These are phyloP conservation scores for Ochlodes sylvanus DNA, from an alignment of 2,888 invertebrate genomes.

Conservation along the genomic window DNA sequence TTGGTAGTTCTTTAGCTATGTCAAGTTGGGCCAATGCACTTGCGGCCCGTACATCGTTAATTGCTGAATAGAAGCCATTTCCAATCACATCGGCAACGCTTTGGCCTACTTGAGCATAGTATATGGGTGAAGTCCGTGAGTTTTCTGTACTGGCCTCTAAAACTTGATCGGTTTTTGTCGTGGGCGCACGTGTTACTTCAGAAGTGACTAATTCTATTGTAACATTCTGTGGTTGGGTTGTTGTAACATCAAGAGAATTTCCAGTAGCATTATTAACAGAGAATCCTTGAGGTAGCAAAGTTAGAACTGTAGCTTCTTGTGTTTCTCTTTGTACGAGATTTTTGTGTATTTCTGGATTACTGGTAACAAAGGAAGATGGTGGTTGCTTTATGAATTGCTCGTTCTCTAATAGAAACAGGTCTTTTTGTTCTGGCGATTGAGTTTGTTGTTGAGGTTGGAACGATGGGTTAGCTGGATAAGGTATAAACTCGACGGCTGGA, in stretches of 20 bases:
- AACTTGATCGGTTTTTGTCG: slow-evolving; percentile 65
- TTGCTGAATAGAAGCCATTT: slow-evolving; percentile 82
- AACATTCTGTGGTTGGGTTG: slow-evolving; percentile 59
- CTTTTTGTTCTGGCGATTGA: slow-evolving; percentile 46
- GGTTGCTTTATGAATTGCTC: slow-evolving; percentile 61
- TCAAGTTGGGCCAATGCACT: slow-evolving; percentile 86
- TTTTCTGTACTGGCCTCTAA: slow-evolving; percentile 58
- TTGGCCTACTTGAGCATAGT: slow-evolving; percentile 78
- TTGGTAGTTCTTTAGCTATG: slow-evolving; percentile 71
- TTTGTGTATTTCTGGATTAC: slow-evolving; percentile 53
- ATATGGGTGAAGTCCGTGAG: slow-evolving; percentile 70
- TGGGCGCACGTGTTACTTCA: slow-evolving; percentile 58
- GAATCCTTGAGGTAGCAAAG: slow-evolving; percentile 63
- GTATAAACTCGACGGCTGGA: slow-evolving; percentile 73
- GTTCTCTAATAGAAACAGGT: slow-evolving; percentile 63
- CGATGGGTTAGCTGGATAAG: slow-evolving; percentile 62
- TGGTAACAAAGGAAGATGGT: slow-evolving; percentile 57
- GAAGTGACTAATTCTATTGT: slow-evolving; percentile 57
- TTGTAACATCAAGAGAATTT: slow-evolving; percentile 55
- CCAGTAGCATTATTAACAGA: slow-evolving; percentile 59
- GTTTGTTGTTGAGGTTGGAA: slow-evolving; percentile 49
- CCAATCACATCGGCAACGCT: slow-evolving; percentile 68
- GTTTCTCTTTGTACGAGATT: slow-evolving; percentile 74
- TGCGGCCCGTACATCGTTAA: slow-evolving; percentile 87
- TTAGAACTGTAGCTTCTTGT: slow-evolving; percentile 63